Percentiles rank a stretch among this genome's conserved stretches.
Conservation (phyloP, 2,797 vertebrate species). For the Dipus sagitta region DNA sequence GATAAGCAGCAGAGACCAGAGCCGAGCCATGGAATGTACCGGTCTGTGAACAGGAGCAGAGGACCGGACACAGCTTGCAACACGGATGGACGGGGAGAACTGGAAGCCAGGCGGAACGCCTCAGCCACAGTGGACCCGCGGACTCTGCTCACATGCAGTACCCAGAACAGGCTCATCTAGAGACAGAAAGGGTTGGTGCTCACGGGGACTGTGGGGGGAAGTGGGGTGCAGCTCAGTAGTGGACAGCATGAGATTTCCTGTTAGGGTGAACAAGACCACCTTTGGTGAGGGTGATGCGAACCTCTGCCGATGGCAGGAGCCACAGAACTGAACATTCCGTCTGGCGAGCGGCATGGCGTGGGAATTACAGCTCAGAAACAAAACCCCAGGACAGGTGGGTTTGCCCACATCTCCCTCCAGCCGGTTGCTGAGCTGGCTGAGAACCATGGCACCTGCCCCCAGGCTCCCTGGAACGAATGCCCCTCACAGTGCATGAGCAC, state of each 20-base stretch:
- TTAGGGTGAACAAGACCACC: no score
- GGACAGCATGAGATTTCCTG: neutral
- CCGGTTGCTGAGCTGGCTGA: neutral
- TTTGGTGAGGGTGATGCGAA: no score
- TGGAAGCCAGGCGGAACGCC: neutral
- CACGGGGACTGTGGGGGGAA: neutral
- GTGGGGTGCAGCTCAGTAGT: fast-evolving
- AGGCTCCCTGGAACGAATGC: neutral
- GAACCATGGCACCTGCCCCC: fast-evolving
- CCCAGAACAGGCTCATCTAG: neutral
- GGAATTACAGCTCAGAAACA: neutral
- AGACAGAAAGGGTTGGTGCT: fast-evolving
- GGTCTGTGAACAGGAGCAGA: fast-evolving
- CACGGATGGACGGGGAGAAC: neutral
- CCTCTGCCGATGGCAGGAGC: fast-evolving
- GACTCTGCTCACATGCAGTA: no score
- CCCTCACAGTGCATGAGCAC: neutral
- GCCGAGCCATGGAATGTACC: no score
- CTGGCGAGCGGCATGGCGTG: fast-evolving
- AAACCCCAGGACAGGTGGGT: fast-evolving
- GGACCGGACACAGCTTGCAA: fast-evolving
- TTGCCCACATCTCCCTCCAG: neutral
- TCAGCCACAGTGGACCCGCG: neutral
- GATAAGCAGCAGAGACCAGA: no score
- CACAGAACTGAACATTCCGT: fast-evolving